These are phyloP conservation scores for Frankliniella fusca DNA, from an alignment of 2,888 invertebrate genomes.

Conservation along the genomic window DNA sequence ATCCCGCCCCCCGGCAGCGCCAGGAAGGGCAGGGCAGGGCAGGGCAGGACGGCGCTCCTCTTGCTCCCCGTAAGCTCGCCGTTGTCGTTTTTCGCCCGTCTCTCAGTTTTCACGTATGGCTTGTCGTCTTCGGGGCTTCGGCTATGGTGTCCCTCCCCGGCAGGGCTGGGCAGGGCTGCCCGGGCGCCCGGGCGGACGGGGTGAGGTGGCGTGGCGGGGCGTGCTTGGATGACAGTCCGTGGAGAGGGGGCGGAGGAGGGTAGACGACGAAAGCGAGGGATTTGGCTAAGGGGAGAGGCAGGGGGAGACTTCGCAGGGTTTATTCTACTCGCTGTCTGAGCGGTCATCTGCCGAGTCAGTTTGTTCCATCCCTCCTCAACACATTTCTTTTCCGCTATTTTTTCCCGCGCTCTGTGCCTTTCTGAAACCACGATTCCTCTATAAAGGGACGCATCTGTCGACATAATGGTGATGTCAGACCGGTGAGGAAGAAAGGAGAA, in stretches of 20 bases:
- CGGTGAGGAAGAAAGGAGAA: neutral
- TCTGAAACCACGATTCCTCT: neutral
- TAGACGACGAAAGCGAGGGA: too few species aligned
- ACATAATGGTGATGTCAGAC: neutral
- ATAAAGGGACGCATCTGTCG: neutral
- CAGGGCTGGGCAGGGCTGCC: neutral
- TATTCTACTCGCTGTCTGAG: neutral
- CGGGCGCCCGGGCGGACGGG: neutral
- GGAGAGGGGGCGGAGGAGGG: too few species aligned
- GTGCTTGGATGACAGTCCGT: neutral
- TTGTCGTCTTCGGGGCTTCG: conserved; percentile 20
- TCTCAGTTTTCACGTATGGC: conserved; percentile 24
- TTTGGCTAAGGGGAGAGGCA: neutral
- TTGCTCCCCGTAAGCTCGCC: neutral
- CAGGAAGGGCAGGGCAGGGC: too few species aligned
- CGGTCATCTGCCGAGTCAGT: neutral
- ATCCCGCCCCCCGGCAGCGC: too few species aligned
- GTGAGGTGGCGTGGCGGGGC: neutral
- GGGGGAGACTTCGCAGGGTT: too few species aligned
- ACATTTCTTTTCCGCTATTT: neutral
- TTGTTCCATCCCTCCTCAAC: neutral
- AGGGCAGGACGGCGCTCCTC: neutral
- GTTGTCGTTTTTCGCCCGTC: conserved; percentile 21
- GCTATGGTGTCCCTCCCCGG: neutral
- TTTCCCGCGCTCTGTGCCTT: neutral